Evolutionary conservation across 2,888 invertebrate species (phyloP), one percentile per base, ranked within the genome.

Genomic region (Fissipunctia ypsillon): DNA sequence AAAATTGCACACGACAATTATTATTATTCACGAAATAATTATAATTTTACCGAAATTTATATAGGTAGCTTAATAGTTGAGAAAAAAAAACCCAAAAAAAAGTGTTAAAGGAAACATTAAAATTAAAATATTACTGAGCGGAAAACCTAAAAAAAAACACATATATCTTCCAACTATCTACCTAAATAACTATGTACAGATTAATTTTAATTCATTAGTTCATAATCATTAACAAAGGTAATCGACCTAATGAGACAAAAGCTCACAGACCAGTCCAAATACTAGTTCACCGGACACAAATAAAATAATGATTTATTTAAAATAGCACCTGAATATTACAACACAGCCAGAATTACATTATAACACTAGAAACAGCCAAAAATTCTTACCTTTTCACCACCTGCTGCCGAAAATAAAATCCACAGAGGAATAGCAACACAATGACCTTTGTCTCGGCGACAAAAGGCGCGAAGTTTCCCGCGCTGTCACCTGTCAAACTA

Each of bases 391-490:
- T 87, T 73, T 80, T 75, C 41, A 63, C 45, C 78, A 77, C 77
- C 81, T 81, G 84, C 35, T 60, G 79, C 52, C 68, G 38, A 66
- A 64, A 73, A 79, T 75, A 81, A 83, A 76, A 73, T 82, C 79
- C 83, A 84, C 84, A 76, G 48, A 77, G 77, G 71, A 84, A 81
- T 69, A 65, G 43, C 45, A 81, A 80, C 87, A 88, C 86, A 82
- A 86, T 45, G 73, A 80, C 79, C 87, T 87, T 89, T 89, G 88
- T 87, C 75, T 83, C 57, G 50, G 25, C 71, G 59, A 52, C 85
- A 84, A 84, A 81, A 38, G 35, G 76, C 67, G 76, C 77, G 70
- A 74, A 78, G 79, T 85, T 89, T 89, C 86, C 87, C 89, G 89
- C 89, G 84, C 83, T 89, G 82, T 88, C 78, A 87, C 77, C 76